Evolutionary conservation across 2,797 vertebrate genomes (phyloP).

Genomic region (Diglossa cyanea): DNA sequence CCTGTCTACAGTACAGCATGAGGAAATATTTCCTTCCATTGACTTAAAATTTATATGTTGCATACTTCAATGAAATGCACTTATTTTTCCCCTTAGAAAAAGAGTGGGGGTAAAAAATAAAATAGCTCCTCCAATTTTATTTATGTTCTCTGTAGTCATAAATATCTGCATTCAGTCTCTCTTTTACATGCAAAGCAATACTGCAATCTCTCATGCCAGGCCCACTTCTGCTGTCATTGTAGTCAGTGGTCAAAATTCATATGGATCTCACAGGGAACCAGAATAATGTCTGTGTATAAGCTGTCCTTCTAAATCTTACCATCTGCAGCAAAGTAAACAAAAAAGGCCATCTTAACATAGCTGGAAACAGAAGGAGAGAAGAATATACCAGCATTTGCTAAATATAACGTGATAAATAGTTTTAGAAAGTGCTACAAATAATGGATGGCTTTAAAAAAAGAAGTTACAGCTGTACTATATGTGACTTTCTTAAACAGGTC

Average conservation of each 20-base stretch:
- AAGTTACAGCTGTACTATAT: neutral
- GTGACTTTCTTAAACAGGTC: neutral
- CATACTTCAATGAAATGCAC: slow-evolving; percentile 2
- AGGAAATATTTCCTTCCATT: neutral
- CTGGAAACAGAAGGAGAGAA: slow-evolving; percentile 37
- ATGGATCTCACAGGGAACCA: neutral
- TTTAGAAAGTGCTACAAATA: slow-evolving; percentile 28
- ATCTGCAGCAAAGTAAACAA: slow-evolving; percentile 46
- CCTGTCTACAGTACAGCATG: neutral
- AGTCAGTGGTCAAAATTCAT: slow-evolving; percentile 36
- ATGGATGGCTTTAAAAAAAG: neutral
- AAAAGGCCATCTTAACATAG: slow-evolving; percentile 11
- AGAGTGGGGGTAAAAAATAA: neutral
- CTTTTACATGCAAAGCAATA: neutral
- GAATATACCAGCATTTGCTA: slow-evolving; percentile 20
- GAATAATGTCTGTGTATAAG: neutral
- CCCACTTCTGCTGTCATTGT: neutral
- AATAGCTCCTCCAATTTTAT: neutral
- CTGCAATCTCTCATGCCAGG: neutral
- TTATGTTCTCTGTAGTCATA: slow-evolving; percentile 32
- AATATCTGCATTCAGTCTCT: neutral
- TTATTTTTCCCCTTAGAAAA: slow-evolving; percentile 15
- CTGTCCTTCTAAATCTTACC: neutral
- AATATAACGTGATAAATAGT: neutral
- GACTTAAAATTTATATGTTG: slow-evolving; percentile 2